phyloP scores from a whole-genome alignment of 2,113 vertebrate species.

The Hypanus sabinus region DNA sequence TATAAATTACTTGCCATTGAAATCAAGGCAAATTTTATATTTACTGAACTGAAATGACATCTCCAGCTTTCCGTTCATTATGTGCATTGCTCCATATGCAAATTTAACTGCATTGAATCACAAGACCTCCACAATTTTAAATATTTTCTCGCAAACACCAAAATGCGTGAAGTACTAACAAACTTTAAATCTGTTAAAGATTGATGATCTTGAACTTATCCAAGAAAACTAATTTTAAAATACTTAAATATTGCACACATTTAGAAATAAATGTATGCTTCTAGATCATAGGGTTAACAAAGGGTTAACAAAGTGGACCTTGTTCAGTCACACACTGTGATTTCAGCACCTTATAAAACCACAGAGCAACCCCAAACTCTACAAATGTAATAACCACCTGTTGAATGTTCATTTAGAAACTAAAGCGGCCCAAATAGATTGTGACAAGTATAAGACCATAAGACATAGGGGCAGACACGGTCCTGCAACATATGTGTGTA shows the following conservation, averaged over 20 bases:
- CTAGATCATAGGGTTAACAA: not conserved
- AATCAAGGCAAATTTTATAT: not conserved
- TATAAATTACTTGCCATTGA: conserved; percentile 6
- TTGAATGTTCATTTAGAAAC: not conserved
- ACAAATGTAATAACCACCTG: not conserved
- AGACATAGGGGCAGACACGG: not conserved
- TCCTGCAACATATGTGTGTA: not conserved
- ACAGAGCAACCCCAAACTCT: not conserved
- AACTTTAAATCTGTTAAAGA: not conserved
- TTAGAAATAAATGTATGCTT: not conserved
- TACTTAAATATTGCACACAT: not conserved
- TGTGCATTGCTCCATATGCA: not conserved
- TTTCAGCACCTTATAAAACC: not conserved
- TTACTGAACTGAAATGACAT: not conserved
- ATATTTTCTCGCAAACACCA: not conserved
- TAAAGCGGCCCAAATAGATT: not conserved
- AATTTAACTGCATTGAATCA: not conserved
- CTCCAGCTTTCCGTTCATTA: not conserved
- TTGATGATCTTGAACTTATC: not conserved
- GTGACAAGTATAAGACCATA: not conserved
- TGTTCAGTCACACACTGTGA: not conserved
- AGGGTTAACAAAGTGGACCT: not conserved
- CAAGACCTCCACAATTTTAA: not conserved
- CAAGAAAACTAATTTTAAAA: not conserved
- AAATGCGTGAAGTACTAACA: not conserved